Base-by-base conservation (phyloP, 2,888 invertebrate species). In the Noctua pronuba region DNA sequence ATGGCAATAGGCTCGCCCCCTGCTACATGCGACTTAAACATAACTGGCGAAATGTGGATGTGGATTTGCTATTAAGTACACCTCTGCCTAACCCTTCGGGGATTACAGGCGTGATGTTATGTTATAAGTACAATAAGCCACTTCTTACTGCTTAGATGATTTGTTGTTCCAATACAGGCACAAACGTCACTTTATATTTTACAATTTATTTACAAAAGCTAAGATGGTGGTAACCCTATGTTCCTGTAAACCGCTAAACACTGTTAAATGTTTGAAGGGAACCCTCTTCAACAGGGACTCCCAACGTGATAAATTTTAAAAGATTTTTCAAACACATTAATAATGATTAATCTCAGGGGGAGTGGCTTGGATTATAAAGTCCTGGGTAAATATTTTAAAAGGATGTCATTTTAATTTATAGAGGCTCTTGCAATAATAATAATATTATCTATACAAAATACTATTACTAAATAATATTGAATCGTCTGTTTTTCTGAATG, bases 241-340 rank as follows among this genome's bases (percentile, higher is more conserved):
- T 65, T 68, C 68, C 84, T 80, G 82, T 80, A 79, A 85, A 89
- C 91, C 90, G 77, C 88, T 91, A 88, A 90, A 89, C 85, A 88
- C 78, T 86, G 86, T 73, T 83, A 75, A 83, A 87, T 84, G 82
- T 80, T 83, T 86, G 80, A 87, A 87, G 82, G 80, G 76, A 80
- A 90, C 91, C 90, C 90, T 90, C 85, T 82, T 90, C 89, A 90
- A 84, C 71, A 62, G 82, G 65, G 60, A 68, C 71, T 55, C 62
- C 52, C 66, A 44, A 60, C 75, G 73, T 62, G 77, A 85, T 85
- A 75, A 80, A 83, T 86, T 80, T 86, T 80, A 79, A 75, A 82
- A 77, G 79, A 83, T 85, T 86, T 83, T 85, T 80, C 79, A 73
- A 86, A 82, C 74, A 77, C 76, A 77, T 85, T 86, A 77, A 82